phyloP scores from a whole-genome alignment of 2,113 vertebrate genomes.

The Rhipidura dahli region DNA sequence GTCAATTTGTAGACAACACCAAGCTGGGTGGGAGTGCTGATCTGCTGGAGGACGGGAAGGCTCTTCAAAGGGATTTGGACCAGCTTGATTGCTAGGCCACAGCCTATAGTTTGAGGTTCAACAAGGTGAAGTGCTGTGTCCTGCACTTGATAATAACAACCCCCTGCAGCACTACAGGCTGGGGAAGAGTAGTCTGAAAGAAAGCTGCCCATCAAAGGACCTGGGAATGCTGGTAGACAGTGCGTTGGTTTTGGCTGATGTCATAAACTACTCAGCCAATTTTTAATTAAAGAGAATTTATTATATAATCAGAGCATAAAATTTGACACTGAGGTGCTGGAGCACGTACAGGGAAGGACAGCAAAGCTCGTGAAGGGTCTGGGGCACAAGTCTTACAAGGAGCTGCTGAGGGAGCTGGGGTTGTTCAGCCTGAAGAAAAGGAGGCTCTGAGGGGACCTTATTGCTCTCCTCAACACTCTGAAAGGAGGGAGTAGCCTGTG shows the following conservation, averaged over 20 bases:
- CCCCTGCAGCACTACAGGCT: neutral
- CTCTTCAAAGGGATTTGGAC: neutral
- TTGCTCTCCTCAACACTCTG: neutral
- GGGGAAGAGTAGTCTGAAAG: neutral
- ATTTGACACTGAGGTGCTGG: neutral
- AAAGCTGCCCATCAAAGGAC: neutral
- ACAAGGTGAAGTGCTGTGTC: rapidly evolving
- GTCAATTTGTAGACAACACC: neutral
- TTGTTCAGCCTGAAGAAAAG: neutral
- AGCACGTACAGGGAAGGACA: neutral
- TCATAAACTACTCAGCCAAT: no score
- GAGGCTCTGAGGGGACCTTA: neutral
- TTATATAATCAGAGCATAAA: no score
- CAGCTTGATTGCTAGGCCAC: neutral
- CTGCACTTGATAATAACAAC: neutral
- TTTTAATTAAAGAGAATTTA: no score
- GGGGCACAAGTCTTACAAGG: neutral
- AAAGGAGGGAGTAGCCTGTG: rapidly evolving
- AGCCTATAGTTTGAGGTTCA: neutral
- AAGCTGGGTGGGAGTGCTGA: rapidly evolving
- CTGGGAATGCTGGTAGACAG: neutral
- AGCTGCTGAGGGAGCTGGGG: neutral
- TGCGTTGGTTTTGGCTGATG: neutral
- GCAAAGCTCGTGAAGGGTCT: neutral
- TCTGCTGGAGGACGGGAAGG: neutral